Base-by-base conservation (phyloP, 2,797 vertebrate species). In the Scarus forsteni region DNA sequence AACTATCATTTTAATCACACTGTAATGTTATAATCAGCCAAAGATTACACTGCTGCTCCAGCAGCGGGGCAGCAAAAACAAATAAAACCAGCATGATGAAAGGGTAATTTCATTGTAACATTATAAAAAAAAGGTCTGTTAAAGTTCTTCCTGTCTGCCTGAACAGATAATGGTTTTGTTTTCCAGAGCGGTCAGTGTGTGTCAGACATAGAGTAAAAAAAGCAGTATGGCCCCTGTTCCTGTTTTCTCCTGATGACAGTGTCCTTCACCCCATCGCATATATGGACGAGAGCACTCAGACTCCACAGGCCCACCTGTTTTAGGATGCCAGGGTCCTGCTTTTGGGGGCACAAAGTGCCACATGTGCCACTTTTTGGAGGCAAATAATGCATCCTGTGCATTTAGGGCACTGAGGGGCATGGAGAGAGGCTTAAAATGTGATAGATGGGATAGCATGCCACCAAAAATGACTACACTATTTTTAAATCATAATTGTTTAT, bases 181-280 rank as follows among this genome's bases (percentile, higher is more conserved):
- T 74, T 68, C 51, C 42, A 63, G 35, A 15, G 19, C 11, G 1
- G 45, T 77, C 62, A 56, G 44, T n/a, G 1, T 70, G 48, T 56
- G 67, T 75, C 69, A 64, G 27, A 62, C 59, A 13, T 64, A 60
- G 79, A 80, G 73, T 64, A 61, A 62, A 54, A 12, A 11, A 27
- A 13, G 27, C 50, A 42, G 7, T 14, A 10, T 49, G 46, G n/a
- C 62, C 62, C 48, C 34, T 56, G 78, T 64, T 76, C 27, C 1
- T 12, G 27, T 49, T 49, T 5, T 9, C 50, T 35, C 56, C 15
- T 71, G 38, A 62, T 75, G 51, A 64, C 46, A 60, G 72, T 35
- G 3, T 12, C 40, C 34, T 49, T 70, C 57, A 11, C 60, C 58
- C 70, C 48, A 66, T 67, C 70, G 36, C 46, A 61, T 61, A 19